These are phyloP conservation scores for Drosophila kanapiae DNA, from an alignment of 1,140 invertebrate genomes.

Conservation along the genomic window DNA sequence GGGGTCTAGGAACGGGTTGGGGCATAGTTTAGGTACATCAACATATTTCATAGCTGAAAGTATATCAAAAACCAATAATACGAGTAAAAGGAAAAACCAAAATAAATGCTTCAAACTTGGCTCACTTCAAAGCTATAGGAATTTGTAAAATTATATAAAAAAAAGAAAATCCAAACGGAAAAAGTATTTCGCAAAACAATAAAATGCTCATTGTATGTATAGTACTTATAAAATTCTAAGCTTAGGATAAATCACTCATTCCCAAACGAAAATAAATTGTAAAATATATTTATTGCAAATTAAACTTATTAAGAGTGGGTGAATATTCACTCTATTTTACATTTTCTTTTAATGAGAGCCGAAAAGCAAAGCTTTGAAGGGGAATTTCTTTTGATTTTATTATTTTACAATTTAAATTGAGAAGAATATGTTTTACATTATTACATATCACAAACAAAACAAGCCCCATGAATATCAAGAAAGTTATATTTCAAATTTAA, in stretches of 20 bases:
- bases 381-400: background rate
- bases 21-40: slow-evolving; percentile 57
- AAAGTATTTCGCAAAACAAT: slow-evolving; percentile 49
- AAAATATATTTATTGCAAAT: slow-evolving; percentile 14
- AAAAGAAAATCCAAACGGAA: slow-evolving; percentile 11
- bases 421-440: background rate
- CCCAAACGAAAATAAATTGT: slow-evolving; percentile 9
- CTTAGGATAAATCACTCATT: slow-evolving; percentile 25
- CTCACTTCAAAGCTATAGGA: slow-evolving; percentile 40
- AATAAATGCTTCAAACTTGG: slow-evolving; percentile 47
- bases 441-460: background rate
- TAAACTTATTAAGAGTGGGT: background rate
- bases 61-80: slow-evolving; percentile 46
- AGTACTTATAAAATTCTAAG: slow-evolving; percentile 41
- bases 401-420: background rate
- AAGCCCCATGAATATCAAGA: background rate
- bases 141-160: slow-evolving; percentile 52
- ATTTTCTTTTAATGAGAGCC: background rate
- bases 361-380: background rate
- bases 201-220: slow-evolving; percentile 76
- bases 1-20: slow-evolving; percentile 48
- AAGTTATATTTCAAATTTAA: background rate
- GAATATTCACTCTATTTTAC: background rate
- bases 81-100: slow-evolving; percentile 17
- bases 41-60: slow-evolving; percentile 62